Conservation (phyloP, 2,888 invertebrate species). For the Petrolisthes manimaculis region DNA sequence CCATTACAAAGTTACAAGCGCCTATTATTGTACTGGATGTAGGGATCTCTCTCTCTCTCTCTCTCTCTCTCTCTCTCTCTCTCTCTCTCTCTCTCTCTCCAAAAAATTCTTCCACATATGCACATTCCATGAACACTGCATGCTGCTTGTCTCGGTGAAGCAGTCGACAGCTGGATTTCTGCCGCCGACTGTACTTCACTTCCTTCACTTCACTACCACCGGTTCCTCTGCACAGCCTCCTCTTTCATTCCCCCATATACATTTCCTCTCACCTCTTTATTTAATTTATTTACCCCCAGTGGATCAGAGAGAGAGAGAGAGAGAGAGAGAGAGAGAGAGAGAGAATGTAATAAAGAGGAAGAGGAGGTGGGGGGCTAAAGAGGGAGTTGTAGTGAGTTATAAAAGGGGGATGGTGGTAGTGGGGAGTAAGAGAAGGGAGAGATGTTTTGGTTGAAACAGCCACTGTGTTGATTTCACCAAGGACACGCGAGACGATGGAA, state of each 20-base stretch:
- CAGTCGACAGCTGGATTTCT: too few relatives aligned
- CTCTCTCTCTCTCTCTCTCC: constrained; percentile 25
- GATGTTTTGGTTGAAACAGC: background rate
- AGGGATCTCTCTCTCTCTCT: too few relatives aligned
- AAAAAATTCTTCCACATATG: background rate
- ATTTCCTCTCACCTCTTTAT: background rate
- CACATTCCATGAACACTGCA: too few relatives aligned
- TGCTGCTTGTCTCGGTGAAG: too few relatives aligned
- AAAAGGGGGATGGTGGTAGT: background rate
- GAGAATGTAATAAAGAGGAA: background rate
- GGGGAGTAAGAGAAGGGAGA: background rate
- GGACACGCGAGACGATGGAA: background rate
- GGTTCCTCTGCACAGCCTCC: too few relatives aligned
- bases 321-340: background rate
- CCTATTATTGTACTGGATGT: background rate
- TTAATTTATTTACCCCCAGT: background rate
- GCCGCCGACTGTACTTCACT: too few relatives aligned
- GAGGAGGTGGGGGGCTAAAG: background rate
- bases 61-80: constrained; percentile 18
- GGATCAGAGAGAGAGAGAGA: background rate
- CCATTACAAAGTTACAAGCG: background rate
- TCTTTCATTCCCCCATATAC: too few relatives aligned
- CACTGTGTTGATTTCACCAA: background rate
- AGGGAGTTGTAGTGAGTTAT: background rate
- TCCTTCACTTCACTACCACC: too few relatives aligned